Conservation (phyloP, 2,113 vertebrate species). For the Sus scrofa region DNA sequence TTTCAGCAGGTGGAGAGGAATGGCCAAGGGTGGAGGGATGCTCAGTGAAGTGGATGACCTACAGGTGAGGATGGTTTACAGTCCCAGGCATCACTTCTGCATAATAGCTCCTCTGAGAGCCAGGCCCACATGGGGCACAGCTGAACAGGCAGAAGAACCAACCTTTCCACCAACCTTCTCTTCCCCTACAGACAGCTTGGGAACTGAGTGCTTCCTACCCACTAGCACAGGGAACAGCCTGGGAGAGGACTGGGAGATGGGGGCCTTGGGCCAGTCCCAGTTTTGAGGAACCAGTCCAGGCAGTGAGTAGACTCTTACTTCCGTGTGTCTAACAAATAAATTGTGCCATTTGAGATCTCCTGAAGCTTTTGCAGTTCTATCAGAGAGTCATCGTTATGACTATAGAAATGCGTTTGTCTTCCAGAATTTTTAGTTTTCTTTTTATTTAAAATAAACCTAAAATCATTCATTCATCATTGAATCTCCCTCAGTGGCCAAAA, state of each 20-base stretch:
- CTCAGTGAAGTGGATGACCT: not conserved
- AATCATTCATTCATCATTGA: not conserved
- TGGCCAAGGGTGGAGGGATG: not conserved
- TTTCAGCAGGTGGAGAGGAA: not conserved
- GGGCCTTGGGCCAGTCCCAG: no score
- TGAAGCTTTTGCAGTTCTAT: not conserved
- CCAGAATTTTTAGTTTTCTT: not conserved
- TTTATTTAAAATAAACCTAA: not conserved
- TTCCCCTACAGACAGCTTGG: not conserved
- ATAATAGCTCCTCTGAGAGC: not conserved
- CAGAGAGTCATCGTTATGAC: not conserved
- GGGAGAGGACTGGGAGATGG: not conserved
- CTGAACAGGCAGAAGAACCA: not conserved
- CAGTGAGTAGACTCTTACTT: rapidly evolving
- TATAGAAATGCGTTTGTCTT: not conserved
- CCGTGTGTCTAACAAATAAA: not conserved
- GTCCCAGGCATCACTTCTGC: not conserved
- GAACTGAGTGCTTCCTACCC: not conserved
- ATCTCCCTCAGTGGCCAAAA: not conserved
- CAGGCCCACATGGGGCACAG: not conserved
- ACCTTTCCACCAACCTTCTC: not conserved
- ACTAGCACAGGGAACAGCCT: not conserved
- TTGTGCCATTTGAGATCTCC: no score
- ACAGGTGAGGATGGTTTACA: not conserved
- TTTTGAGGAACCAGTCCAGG: not conserved